Evolutionary conservation across 2,888 invertebrate genomes (phyloP).

Genomic region (Eupeodes luniger): DNA sequence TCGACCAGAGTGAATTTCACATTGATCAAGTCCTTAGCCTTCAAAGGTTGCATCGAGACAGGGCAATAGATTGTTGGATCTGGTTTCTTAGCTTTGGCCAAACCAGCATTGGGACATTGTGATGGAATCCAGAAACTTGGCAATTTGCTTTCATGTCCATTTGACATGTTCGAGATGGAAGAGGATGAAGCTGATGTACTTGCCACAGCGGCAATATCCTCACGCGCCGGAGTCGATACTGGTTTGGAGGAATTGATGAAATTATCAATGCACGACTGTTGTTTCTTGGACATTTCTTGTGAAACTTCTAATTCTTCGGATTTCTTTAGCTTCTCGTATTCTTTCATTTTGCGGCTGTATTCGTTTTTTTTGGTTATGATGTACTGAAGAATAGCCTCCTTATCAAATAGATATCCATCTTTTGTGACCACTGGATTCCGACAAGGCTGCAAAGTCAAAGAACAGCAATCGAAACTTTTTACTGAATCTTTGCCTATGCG

Average conservation of each 20-base stretch:
- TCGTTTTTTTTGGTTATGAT: slow-evolving; percentile 97
- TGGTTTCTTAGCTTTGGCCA: slow-evolving; percentile 89
- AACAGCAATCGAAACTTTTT: slow-evolving; percentile 98
- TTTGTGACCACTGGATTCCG: slow-evolving; percentile 94
- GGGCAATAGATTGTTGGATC: slow-evolving; percentile 89
- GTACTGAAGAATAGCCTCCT: slow-evolving; percentile 97
- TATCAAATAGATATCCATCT: slow-evolving; percentile 98
- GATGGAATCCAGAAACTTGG: slow-evolving; percentile 99
- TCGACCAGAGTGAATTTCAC: slow-evolving; percentile 96
- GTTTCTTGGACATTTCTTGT: slow-evolving; percentile 84
- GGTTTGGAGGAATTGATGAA: slow-evolving; percentile 92
- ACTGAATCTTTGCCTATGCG: slow-evolving; percentile 90
- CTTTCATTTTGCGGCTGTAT: slow-evolving; percentile 94
- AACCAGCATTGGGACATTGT: slow-evolving; percentile 93
- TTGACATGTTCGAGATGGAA: slow-evolving; percentile 92
- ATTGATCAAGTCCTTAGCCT: slow-evolving; percentile 95
- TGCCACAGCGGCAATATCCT: slow-evolving; percentile 48
- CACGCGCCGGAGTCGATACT: slow-evolving; percentile 77
- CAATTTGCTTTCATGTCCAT: slow-evolving; percentile 91
- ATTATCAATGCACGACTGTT: slow-evolving; percentile 89
- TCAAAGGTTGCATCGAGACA: slow-evolving; percentile 92
- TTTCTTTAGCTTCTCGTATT: slow-evolving; percentile 94
- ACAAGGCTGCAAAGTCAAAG: slow-evolving; percentile 97
- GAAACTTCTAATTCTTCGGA: slow-evolving; percentile 89
- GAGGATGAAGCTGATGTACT: slow-evolving; percentile 80